Evolutionary conservation across 2,888 invertebrate species (phyloP).

Genomic region (Alloscopus bannaensis): DNA sequence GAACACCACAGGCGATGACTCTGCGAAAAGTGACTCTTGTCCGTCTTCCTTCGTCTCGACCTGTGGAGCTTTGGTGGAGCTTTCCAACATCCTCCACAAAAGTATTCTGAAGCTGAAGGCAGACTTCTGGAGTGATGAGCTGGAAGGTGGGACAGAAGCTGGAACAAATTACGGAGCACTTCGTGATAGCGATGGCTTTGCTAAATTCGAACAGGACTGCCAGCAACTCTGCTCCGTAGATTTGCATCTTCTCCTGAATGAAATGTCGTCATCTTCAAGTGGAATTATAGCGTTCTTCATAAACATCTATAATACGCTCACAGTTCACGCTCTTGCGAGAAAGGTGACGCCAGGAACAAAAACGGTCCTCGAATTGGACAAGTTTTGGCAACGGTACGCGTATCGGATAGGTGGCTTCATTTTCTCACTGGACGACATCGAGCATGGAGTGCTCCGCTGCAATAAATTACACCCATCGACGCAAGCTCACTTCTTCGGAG

Average conservation of each 20-base stretch:
- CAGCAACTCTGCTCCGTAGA: constrained; percentile 53
- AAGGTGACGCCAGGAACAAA: constrained; percentile 73
- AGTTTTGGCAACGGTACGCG: constrained; percentile 75
- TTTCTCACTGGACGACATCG: constrained; percentile 76
- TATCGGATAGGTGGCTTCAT: constrained; percentile 75
- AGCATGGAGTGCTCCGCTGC: constrained; percentile 76
- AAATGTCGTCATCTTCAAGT: constrained; percentile 34
- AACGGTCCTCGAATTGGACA: constrained; percentile 75
- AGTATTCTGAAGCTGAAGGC: constrained; percentile 66
- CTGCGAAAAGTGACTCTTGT: neutral
- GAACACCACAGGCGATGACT: too few species aligned
- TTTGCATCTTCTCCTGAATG: constrained; percentile 39
- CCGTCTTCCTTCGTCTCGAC: neutral
- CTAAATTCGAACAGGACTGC: constrained; percentile 59
- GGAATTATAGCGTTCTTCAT: constrained; percentile 72
- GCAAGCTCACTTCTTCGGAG: constrained; percentile 74
- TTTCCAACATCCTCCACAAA: constrained; percentile 57
- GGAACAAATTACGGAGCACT: constrained; percentile 63
- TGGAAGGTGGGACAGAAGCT: constrained; percentile 63
- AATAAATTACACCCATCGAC: constrained; percentile 75
- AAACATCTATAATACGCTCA: constrained; percentile 76
- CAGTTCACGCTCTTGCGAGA: constrained; percentile 75
- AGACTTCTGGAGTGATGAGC: constrained; percentile 60
- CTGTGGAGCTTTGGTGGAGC: constrained; percentile 21
- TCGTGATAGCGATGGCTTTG: constrained; percentile 57